A percentile compares a stretch with the other conserved stretches of the same genome.
phyloP scores from a whole-genome alignment of 2,888 invertebrate genomes.

The Mycalesis mineus region DNA sequence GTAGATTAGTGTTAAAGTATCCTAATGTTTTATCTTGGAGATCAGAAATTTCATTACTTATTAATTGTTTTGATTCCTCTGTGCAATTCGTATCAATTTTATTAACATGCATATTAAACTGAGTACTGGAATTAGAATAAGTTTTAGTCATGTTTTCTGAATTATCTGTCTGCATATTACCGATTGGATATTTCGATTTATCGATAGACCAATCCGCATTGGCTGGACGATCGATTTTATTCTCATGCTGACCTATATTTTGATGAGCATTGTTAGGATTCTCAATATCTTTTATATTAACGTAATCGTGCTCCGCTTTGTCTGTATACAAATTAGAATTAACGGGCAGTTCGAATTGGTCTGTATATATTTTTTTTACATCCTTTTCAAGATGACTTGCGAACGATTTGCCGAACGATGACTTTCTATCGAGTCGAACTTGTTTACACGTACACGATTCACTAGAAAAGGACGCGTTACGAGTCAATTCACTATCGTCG shows the following conservation, averaged over 20 bases:
- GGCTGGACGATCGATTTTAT: neutral
- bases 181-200: neutral
- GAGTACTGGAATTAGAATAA: neutral
- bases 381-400: neutral
- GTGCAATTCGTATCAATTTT: neutral
- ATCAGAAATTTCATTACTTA: neutral
- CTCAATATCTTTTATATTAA: neutral
- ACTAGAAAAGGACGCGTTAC: neutral
- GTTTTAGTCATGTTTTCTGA: neutral
- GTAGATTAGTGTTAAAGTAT: neutral
- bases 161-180: neutral
- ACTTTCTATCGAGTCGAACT: neutral
- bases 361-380: neutral
- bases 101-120: neutral
- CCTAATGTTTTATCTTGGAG: neutral
- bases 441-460: neutral
- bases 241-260: neutral
- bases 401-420: neutral
- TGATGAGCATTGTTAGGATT: neutral
- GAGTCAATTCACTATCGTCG: neutral
- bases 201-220: neutral
- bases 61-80: neutral
- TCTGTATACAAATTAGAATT: neutral
- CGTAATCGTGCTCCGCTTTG: neutral
- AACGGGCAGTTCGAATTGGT: conserved; percentile 8